Conservation (phyloP, 2,113 vertebrate genomes). For the mouse (Mus musculus) region GRCm39 chr9:31271501-31272000, state of each 20-base stretch:
- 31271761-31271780: neutral
- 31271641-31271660: neutral
- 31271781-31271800: neutral
- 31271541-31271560: neutral
- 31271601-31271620: neutral
- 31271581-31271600: conserved; percentile 44
- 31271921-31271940: neutral
- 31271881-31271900: neutral
- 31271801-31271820: neutral
- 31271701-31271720: conserved; percentile 25
- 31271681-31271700: conserved; percentile 28
- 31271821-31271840: neutral
- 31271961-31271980: neutral
- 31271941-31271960: neutral
- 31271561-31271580: conserved; percentile 59
- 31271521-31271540: neutral
- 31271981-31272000: neutral
- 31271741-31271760: neutral
- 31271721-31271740: neutral
- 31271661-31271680: neutral
- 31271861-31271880: neutral
- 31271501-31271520: neutral
- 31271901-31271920: neutral
- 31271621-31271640: neutral
- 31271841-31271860: neutral